Base-by-base conservation (phyloP, 2,888 invertebrate species). In the Lasioglossum marginatum region DNA sequence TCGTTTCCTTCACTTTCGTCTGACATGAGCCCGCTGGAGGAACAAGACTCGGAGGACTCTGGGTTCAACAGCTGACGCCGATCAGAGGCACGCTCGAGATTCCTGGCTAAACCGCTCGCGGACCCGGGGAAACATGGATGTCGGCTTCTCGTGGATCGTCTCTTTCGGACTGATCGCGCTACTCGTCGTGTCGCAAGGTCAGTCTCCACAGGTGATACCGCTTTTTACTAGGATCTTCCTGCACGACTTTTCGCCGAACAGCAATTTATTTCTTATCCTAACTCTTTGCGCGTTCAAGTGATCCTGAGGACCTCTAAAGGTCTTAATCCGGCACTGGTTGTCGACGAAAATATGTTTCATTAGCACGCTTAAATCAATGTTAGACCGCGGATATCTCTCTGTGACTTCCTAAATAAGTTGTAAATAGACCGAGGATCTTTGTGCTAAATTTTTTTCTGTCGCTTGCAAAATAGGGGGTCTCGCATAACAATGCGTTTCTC, bases 21-120 rank as follows among this genome's bases (percentile, higher is more conserved):
- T 89, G 90, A 88, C 84, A 91, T 91, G 90, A 86, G 57, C 88
- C 45, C 77, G 82, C 78, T 71, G 76, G 77, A 80, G 79, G 81
- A 77, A 79, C 76, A 63, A 52, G 79, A 72, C 77, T 68, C 77
- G 77, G 27, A 77, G 77, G 70, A 57, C 19, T 73, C 63, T 70
- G 83, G 72, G 77, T 88, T 82, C 74, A 83, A 83, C 81, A 89
- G 91, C 90, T 88, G 89, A 89, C 88, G 83, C 81, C 82, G 81
- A 88, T 83, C 83, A 80, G 73, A 75, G 68, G 76, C 82, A 86
- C 82, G 82, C 82, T 82, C 68, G 52, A 52, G 77, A 77, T 68
- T 83, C 80, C 79, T 75, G 74, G 40, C 76, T 74, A 71, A 81
- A 81, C 57, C 57, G 68, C n/a, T 73, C 72, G 34, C 72, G 72